Evolutionary conservation across 2,797 vertebrate genomes (phyloP), one percentile per base, ranked within the genome.

Genomic region (Acanthiza pusilla): DNA sequence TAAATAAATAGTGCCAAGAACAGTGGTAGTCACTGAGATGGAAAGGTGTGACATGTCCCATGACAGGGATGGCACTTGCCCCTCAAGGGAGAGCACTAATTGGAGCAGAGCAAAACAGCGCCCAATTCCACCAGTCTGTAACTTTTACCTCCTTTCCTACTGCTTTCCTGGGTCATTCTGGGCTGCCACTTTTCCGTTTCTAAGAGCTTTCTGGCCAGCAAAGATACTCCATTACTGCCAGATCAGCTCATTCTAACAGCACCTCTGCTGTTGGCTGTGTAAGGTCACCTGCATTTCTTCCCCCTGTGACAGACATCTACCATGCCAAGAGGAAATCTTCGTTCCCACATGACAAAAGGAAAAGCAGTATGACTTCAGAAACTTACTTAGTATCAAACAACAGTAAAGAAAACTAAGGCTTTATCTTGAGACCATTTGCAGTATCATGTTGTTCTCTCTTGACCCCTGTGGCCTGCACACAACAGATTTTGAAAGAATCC

Each of bases 51-150:
- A 34, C 12, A 4, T 55, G 12, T 76, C 30, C 50, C 27, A 2
- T 76, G 32, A 29, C 4, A 34, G n/a, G 38, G 27, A 54, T 72
- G 20, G 7, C 23, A 34, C 11, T 34, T 51, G 26, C 4, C 2
- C 40, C 16, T 55, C n/a, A 38, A 30, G 36, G 42, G 16, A 76
- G 23, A 32, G 12, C 30, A 6, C 29, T 60, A 55, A 47, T 42
- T 45, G 34, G 5, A 60, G 16, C 19, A 72, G 54, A 54, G 13
- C 22, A 76, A 23, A 85, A 40, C 34, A 66, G 19, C 36, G 34
- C 9, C 38, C 5, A 34, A 0, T 58, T 38, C 36, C 43, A 54
- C 7, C 0, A 0, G 4, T 71, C 57, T 36, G 7, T 50, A 67
- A 54, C 42, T 88, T 74, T 27, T 34, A 10, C 23, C n/a, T 63